A percentile compares a stretch with the other conserved stretches of the same genome.
Evolutionary conservation across 1,140 invertebrate species (phyloP).

Genomic region (Drosophila neocordata): DNA sequence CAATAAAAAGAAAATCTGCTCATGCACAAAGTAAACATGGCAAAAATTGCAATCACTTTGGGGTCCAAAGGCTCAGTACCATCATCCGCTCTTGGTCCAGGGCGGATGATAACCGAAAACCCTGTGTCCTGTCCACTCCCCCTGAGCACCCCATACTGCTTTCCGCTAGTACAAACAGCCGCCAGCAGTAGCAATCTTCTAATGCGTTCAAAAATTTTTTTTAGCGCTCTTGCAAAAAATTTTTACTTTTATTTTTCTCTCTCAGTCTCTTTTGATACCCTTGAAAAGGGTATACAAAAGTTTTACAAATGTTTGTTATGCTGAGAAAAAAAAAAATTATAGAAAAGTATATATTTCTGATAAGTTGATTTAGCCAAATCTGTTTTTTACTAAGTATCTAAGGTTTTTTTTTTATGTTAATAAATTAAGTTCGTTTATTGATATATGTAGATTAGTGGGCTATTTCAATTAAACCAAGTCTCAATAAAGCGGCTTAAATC

Average conservation of each 20-base stretch:
- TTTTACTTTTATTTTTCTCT: neutral
- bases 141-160: no score
- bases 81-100: conserved; percentile 16
- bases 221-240: conserved; percentile 68
- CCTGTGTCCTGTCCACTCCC: neutral
- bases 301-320: neutral
- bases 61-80: conserved; percentile 10
- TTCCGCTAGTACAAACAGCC: conserved; percentile 59
- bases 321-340: no score
- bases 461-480: no score
- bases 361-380: no score
- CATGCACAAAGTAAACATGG: conserved; percentile 70
- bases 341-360: no score
- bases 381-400: no score
- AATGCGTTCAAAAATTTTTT: conserved; percentile 74
- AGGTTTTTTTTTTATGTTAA: no score
- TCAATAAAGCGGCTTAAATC: no score
- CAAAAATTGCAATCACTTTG: conserved; percentile 76
- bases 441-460: no score
- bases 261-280: conserved; percentile 22
- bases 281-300: neutral
- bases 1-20: conserved; percentile 58
- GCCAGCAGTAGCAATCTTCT: conserved; percentile 79
- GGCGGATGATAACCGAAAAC: conserved; percentile 1
- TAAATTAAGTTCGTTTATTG: no score